Percentiles rank a stretch among this genome's conserved stretches.
Evolutionary conservation across 2,113 vertebrate species (phyloP).

Genomic region (Chascanopsetta lugubris): DNA sequence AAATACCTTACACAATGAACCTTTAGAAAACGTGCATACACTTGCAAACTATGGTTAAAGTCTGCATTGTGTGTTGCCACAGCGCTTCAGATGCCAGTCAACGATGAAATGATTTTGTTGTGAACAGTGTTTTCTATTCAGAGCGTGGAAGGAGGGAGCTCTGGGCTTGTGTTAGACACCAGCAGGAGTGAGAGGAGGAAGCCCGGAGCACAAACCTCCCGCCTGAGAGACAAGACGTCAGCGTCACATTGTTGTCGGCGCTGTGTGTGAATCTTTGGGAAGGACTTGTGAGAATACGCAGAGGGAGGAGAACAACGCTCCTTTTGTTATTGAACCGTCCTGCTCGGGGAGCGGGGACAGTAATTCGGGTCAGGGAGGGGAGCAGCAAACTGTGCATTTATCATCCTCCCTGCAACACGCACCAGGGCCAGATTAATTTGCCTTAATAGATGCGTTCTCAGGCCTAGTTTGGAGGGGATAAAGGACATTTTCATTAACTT

Average conservation of each 20-base stretch:
- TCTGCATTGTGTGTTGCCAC: not conserved
- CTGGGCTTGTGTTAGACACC: slow-evolving; percentile 19
- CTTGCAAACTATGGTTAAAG: too few species aligned
- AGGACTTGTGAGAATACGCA: slow-evolving; percentile 52
- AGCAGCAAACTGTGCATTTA: slow-evolving; percentile 71
- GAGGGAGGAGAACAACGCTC: slow-evolving; percentile 64
- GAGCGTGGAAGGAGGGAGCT: slow-evolving; percentile 6
- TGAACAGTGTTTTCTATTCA: slow-evolving; percentile 8
- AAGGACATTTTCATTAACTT: slow-evolving; percentile 90
- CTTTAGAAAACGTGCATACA: too few species aligned
- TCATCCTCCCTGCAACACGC: slow-evolving; percentile 71
- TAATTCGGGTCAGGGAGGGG: slow-evolving; percentile 67
- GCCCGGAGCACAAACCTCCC: slow-evolving; percentile 3
- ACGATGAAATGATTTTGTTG: too few species aligned
- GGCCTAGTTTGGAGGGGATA: slow-evolving; percentile 87
- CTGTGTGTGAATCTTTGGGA: slow-evolving; percentile 47
- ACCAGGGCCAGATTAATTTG: slow-evolving; percentile 79
- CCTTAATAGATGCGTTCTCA: slow-evolving; percentile 87
- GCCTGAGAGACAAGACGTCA: slow-evolving; percentile 43
- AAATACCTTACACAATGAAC: too few species aligned
- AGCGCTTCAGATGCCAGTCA: too few species aligned
- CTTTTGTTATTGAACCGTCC: slow-evolving; percentile 75
- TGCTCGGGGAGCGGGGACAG: slow-evolving; percentile 45
- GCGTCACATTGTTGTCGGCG: slow-evolving; percentile 30
- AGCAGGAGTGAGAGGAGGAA: slow-evolving; percentile 34